Percentiles rank a stretch among this genome's conserved stretches.
Conservation (phyloP, 1,140 invertebrate species). For the Bombus pyrosoma region DNA sequence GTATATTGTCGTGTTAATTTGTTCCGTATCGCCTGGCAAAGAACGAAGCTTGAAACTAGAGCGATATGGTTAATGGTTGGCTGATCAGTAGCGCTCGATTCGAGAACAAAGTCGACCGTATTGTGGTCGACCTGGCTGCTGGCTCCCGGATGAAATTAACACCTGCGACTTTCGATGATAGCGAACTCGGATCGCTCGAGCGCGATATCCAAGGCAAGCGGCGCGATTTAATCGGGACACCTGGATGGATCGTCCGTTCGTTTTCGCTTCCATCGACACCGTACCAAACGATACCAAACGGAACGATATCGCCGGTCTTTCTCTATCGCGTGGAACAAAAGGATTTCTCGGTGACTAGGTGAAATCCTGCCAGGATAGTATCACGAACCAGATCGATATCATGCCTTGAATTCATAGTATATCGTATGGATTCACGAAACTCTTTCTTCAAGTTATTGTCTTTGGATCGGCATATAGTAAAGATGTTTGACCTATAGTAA, state of each 20-base stretch:
- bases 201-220: constrained; percentile 11
- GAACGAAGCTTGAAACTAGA: constrained; percentile 49
- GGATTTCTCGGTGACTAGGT: constrained; percentile 11
- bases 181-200: constrained; percentile 42
- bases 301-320: neutral
- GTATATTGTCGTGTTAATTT: neutral
- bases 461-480: too few species aligned
- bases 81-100: constrained; percentile 3
- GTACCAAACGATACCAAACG: neutral
- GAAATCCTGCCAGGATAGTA: neutral
- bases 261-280: neutral
- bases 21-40: neutral
- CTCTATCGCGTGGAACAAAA: neutral
- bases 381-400: neutral
- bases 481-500: too few species aligned
- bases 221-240: constrained; percentile 26
- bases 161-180: constrained; percentile 54
- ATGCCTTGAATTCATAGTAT: neutral
- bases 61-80: constrained; percentile 44
- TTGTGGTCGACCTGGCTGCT: neutral
- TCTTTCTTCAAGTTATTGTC: neutral
- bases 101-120: neutral
- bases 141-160: constrained; percentile 37
- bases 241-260: constrained; percentile 10
- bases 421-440: neutral